Percentiles rank a stretch among this genome's conserved stretches.
Evolutionary conservation across 1,140 invertebrate species (phyloP).

Genomic region (Brachionus rubens): DNA sequence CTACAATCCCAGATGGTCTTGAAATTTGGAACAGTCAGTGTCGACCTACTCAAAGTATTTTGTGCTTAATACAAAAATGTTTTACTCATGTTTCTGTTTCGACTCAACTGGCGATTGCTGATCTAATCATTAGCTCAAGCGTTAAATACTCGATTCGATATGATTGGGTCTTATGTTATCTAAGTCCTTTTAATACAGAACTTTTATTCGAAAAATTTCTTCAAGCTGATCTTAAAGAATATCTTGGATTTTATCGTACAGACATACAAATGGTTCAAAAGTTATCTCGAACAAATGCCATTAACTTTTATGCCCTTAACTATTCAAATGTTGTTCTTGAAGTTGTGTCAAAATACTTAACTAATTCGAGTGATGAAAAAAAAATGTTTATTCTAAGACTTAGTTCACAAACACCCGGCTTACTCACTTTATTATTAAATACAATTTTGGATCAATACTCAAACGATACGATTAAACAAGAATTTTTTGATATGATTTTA

Average conservation of each 20-base stretch:
- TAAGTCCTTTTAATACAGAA: conserved; percentile 21
- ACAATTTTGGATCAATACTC: neutral
- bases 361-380: neutral
- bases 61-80: conserved; percentile 18
- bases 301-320: conserved; percentile 36
- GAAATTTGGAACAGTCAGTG: conserved; percentile 45
- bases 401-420: neutral
- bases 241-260: neutral
- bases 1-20: conserved; percentile 12
- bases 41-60: conserved; percentile 37
- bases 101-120: neutral
- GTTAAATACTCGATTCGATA: conserved; percentile 1
- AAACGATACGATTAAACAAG: neutral
- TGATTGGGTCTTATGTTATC: conserved; percentile 32
- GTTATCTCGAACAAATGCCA: conserved; percentile 7
- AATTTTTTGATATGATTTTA: neutral
- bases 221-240: neutral
- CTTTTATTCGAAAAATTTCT: conserved; percentile 5
- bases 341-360: neutral
- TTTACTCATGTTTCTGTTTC: neutral
- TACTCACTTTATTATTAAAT: neutral
- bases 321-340: neutral
- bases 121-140: conserved; percentile 7
- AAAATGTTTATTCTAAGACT: conserved; percentile 8
- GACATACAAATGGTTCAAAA: neutral